phyloP scores from a whole-genome alignment of 2,113 vertebrate species.

The Thamnaconus septentrionalis region DNA sequence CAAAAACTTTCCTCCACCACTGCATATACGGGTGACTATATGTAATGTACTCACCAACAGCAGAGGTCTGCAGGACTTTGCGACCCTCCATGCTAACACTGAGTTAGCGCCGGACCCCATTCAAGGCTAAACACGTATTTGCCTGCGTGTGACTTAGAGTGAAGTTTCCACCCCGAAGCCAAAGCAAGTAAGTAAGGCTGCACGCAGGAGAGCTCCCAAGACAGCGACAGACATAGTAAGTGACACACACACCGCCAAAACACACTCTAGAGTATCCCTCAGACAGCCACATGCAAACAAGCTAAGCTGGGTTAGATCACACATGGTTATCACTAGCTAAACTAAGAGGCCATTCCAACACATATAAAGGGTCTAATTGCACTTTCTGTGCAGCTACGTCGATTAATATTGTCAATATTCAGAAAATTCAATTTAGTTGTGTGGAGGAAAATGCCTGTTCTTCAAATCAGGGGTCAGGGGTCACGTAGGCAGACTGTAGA shows the following conservation, averaged over 20 bases:
- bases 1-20: no score
- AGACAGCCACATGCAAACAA: conserved; percentile 18
- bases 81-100: no score
- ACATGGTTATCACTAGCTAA: conserved; percentile 23
- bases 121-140: not conserved
- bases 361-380: not conserved
- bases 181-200: conserved; percentile 21
- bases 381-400: no score
- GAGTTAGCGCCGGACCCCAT: no score
- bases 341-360: conserved; percentile 16
- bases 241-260: conserved; percentile 6
- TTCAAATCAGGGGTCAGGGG: no score
- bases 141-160: not conserved
- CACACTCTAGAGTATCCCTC: not conserved
- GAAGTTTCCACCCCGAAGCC: conserved; percentile 22
- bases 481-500: no score
- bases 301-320: not conserved
- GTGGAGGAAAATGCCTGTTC: no score
- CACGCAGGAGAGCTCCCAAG: conserved; percentile 34
- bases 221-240: conserved; percentile 49
- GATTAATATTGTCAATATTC: no score
- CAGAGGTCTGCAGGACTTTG: conserved; percentile 10
- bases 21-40: no score
- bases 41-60: conserved; percentile 40
- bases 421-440: no score